Evolutionary conservation across 2,888 invertebrate species (phyloP), one percentile per base, ranked within the genome.

Genomic region (Ormyrus pomaceus): DNA sequence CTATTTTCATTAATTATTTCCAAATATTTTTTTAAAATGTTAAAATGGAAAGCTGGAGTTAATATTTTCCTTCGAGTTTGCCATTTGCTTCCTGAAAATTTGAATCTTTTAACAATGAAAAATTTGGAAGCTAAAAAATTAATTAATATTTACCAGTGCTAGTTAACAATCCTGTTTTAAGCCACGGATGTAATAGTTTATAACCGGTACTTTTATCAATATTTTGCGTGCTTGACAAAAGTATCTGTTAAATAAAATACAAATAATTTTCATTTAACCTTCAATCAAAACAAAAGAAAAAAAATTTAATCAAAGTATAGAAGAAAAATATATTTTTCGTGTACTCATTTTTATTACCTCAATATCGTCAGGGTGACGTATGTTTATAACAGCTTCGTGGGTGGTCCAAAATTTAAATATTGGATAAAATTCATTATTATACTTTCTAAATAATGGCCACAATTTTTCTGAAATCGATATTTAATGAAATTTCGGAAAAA

Each of bases 21-120:
- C 55, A 87, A 79, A 81, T 92, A 92, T 62, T 90, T 87, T 65
- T 92, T 91, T 7, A 94, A 86, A 69, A 94, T 92, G 83, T 93
- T 94, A 80, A 94, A 94, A 85, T 94, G 94, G 85, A 94, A 94
- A 0, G 94, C 93, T 0, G 94, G 93, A 0, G 94, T 94, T n/a
- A 94, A 86, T 80, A 94, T 91, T 87, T 93, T 94, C 69, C 94
- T 89, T n/a, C 94, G 91, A 0, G 89, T 86, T 62, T 92, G 92
- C 94, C 94, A 94, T 88, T 94, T 94, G 13, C 83, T 68, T 48
- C 92, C 93, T 93, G 68, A 58, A 48, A 59, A 61, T n/a, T 45
- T 61, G 62, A 11, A 61, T 34, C 8, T 70, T 48, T 34, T 34
- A 34, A 34, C 34, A 34, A 34, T 34, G 34, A 34, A 34, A 34